Conservation (phyloP, 1,140 invertebrate species). For the Laodelphax striatellus region DNA sequence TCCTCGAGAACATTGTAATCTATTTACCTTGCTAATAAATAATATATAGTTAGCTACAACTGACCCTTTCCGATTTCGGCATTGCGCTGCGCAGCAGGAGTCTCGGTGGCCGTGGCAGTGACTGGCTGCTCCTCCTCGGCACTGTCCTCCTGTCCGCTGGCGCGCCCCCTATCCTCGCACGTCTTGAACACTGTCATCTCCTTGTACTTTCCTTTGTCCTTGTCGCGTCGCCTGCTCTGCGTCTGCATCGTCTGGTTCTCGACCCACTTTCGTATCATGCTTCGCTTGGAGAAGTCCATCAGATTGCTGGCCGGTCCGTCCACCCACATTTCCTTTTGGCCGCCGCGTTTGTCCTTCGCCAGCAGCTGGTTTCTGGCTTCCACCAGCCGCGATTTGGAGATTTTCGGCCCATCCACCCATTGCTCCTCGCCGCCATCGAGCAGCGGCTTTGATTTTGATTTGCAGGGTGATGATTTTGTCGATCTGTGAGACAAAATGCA, state of each 20-base stretch:
- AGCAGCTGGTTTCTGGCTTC: constrained; percentile 48
- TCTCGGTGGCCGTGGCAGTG: neutral
- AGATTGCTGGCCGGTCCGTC: constrained; percentile 74
- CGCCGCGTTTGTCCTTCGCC: constrained; percentile 44
- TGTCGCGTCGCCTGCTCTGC: constrained; percentile 21
- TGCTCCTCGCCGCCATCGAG: constrained; percentile 53
- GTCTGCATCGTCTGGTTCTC: constrained; percentile 80
- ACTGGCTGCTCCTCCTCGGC: constrained; percentile 18
- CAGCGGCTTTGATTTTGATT: constrained; percentile 30
- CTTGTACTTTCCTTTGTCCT: constrained; percentile 4
- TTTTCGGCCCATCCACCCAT: constrained; percentile 90
- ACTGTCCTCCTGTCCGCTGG: constrained; percentile 26
- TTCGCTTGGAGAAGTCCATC: constrained; percentile 83
- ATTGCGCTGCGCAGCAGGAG: constrained; percentile 6
- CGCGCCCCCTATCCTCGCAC: constrained; percentile 25
- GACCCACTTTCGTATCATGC: constrained; percentile 88
- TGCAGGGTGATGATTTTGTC: neutral
- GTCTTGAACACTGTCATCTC: constrained; percentile 40
- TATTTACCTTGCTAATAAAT: too few relatives aligned
- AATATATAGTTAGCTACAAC: neutral
- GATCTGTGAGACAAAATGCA: constrained; percentile 9
- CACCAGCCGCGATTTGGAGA: constrained; percentile 69
- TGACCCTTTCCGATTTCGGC: constrained; percentile 23
- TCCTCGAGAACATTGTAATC: too few relatives aligned
- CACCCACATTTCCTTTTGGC: constrained; percentile 73